A percentile compares a stretch with the other conserved stretches of the same genome.
phyloP scores from a whole-genome alignment of 2,797 vertebrate species.

The Syngnathus rostellatus region DNA sequence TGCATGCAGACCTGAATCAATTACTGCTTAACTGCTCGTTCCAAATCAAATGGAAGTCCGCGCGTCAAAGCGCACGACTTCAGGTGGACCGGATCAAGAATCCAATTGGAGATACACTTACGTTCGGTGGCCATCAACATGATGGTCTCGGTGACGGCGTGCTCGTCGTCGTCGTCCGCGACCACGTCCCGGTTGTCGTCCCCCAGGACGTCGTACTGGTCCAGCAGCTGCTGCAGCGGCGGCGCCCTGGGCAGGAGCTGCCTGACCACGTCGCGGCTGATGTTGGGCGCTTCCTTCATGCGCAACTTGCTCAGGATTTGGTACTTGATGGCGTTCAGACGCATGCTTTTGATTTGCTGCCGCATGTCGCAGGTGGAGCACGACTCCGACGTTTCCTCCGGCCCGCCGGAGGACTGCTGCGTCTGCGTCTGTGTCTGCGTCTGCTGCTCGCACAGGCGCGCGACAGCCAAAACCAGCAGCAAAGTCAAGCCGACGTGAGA shows the following conservation, averaged over 20 bases:
- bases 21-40: too few species aligned
- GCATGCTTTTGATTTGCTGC: conserved; percentile 89
- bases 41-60: too few species aligned
- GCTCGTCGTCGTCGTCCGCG: conserved; percentile 91
- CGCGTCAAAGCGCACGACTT: too few species aligned
- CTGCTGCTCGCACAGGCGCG: conserved; percentile 72
- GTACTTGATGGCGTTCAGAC: conserved; percentile 92
- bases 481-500: conserved; percentile 72
- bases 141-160: conserved; percentile 88
- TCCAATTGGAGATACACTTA: conserved; percentile 49
- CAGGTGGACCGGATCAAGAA: too few species aligned
- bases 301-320: conserved; percentile 97
- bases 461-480: conserved; percentile 70
- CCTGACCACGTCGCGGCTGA: conserved; percentile 89
- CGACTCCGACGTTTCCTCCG: conserved; percentile 72
- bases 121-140: conserved; percentile 92
- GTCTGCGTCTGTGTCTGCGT: conserved; percentile 37
- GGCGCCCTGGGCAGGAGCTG: conserved; percentile 95
- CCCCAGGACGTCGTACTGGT: conserved; percentile 94
- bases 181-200: conserved; percentile 85
- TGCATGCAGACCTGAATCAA: too few species aligned
- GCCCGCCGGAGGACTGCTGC: conserved; percentile 49
- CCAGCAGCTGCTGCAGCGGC: conserved; percentile 91
- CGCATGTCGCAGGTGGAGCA: conserved; percentile 90
- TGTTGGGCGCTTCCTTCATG: conserved; percentile 94